Evolutionary conservation across 2,113 vertebrate species (phyloP), one percentile per base, ranked within the genome.

Genomic region (Thinocorus orbignyianus): DNA sequence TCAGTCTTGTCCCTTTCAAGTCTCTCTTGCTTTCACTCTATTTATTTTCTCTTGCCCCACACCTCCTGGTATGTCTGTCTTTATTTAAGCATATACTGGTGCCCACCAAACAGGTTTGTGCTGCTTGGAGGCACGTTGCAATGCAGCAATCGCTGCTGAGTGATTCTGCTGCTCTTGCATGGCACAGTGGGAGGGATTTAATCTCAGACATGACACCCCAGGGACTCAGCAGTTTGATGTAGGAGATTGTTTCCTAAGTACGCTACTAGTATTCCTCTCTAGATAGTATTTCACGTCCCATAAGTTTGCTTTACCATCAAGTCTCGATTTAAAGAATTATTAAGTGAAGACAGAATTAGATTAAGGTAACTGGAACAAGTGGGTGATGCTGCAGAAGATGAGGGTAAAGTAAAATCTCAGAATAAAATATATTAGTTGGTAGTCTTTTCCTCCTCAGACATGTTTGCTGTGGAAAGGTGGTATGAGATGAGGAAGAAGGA

Each of bases 311-410:
- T 84, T 76, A n/a, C 70, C 30, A 82, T 39, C 7, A 88, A 86
- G 51, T 41, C 24, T 11, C 30, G 44, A 12, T 93, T 94, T 86
- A 88, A 96, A 90, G 48, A 71, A 37, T 57, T 88, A 16, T 80
- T 90, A 87, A 66, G 69, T 93, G 95, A 96, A 94, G 69, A 91
- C 3, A 28, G 69, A 86, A 79, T 84, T 91, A 49, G 42, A 86
- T 61, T 25, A 51, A 89, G 68, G 90, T 81, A 96, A 94, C 60
- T 74, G 79, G 61, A 57, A 70, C 64, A 44, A 61, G 66, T 57
- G 69, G 66, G 64, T 74, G 54, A 22, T 17, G 86, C 92, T 94
- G 44, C 86, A 95, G 70, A 95, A 89, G 58, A 61, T 39, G 7
- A 76, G 10, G 26, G 25, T 35, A 46, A 96, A 96, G 42, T 54